Conservation (phyloP, 1,140 invertebrate species). For the Bombus pascuorum region DNA sequence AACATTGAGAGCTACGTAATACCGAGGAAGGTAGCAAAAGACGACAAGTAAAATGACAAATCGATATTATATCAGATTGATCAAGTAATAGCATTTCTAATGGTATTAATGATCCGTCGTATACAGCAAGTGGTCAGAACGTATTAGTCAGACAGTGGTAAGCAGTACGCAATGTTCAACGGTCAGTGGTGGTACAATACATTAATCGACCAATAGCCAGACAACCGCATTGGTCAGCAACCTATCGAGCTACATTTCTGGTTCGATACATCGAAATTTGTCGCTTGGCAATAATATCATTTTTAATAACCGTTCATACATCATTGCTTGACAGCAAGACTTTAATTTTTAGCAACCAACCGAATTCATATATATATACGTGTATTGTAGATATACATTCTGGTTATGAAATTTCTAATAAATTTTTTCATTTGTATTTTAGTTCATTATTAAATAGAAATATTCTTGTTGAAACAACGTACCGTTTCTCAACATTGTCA, state of each 20-base stretch:
- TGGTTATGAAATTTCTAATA: no score
- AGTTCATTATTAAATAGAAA: no score
- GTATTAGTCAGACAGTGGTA: conserved; percentile 46
- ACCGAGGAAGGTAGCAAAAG: not conserved
- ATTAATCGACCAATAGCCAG: conserved; percentile 50
- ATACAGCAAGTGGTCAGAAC: not conserved
- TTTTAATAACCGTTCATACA: not conserved
- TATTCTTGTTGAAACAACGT: no score
- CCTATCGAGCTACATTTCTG: conserved; percentile 19
- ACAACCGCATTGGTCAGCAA: conserved; percentile 19
- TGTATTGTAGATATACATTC: no score
- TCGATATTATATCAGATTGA: not conserved
- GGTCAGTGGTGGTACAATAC: conserved; percentile 43
- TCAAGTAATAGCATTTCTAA: not conserved
- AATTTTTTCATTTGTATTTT: no score
- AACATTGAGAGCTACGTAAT: not conserved
- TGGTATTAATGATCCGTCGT: conserved; percentile 19
- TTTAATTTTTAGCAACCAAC: no score
- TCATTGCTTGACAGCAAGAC: not conserved
- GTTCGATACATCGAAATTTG: not conserved
- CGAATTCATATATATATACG: no score
- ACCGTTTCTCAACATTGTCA: no score
- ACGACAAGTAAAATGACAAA: not conserved
- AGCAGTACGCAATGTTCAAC: conserved; percentile 35
- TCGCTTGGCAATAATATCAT: not conserved